phyloP scores from a whole-genome alignment of 2,113 vertebrate species.

The Cyanistes caeruleus region DNA sequence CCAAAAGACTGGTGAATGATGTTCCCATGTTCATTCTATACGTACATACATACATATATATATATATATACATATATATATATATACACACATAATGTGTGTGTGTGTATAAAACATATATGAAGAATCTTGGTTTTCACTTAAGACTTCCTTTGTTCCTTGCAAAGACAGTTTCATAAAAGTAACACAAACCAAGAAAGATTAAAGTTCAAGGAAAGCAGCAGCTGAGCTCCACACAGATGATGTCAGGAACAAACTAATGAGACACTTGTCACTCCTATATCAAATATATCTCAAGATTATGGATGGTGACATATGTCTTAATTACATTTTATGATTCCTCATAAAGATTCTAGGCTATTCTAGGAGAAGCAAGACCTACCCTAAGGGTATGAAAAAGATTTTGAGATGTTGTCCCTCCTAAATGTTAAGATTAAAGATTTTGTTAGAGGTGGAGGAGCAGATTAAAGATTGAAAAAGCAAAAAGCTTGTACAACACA shows the following conservation, averaged over 20 bases:
- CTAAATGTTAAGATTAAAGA: neutral
- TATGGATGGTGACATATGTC: neutral
- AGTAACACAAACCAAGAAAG: neutral
- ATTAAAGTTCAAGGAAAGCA: neutral
- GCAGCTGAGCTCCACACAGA: neutral
- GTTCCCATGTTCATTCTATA: neutral
- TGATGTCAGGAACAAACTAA: neutral
- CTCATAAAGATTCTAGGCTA: neutral
- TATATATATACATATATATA: no score
- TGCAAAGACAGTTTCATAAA: neutral
- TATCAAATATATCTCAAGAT: neutral
- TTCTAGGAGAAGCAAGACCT: neutral
- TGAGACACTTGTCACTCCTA: neutral
- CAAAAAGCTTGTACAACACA: neutral
- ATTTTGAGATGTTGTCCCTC: neutral
- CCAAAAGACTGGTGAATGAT: neutral
- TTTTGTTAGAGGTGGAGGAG: neutral
- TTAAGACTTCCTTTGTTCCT: neutral
- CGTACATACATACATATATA: no score
- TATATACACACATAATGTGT: rapidly evolving
- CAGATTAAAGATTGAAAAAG: neutral
- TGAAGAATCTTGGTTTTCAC: neutral
- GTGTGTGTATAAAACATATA: neutral
- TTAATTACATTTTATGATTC: neutral
- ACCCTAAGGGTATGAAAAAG: neutral